Evolutionary conservation across 2,113 vertebrate genomes (phyloP).

Genomic region (Sylvilagus bachmani): DNA sequence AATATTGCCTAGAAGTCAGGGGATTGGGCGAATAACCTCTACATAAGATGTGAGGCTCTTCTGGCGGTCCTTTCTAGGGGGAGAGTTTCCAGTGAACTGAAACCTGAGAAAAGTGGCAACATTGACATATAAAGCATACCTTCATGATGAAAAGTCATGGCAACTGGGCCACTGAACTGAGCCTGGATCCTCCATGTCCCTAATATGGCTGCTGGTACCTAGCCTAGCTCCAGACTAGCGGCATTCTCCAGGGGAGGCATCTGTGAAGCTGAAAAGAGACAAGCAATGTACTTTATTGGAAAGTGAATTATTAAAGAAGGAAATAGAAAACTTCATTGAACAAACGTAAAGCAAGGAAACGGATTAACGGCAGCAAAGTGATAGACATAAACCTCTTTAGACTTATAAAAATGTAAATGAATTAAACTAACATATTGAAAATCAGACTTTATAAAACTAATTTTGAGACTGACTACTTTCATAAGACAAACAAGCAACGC

Average conservation of each 20-base stretch:
- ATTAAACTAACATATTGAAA: conserved; percentile 33
- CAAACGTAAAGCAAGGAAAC: neutral
- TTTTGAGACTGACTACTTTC: conserved; percentile 13
- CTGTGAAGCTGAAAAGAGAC: neutral
- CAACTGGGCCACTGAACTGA: neutral
- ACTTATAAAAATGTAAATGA: neutral
- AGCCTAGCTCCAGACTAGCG: neutral
- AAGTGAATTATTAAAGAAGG: neutral
- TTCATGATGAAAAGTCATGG: neutral
- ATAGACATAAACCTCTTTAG: neutral
- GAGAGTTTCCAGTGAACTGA: neutral
- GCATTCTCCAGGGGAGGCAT: neutral
- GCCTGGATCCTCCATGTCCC: neutral
- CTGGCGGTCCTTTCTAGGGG: neutral
- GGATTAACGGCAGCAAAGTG: neutral
- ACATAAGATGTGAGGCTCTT: neutral
- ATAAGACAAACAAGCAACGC: neutral
- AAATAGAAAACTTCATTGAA: neutral
- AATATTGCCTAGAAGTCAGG: neutral
- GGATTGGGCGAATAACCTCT: neutral
- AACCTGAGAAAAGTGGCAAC: neutral
- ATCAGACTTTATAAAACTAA: neutral
- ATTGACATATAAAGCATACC: too few species aligned
- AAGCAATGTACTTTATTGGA: neutral
- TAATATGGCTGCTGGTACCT: neutral